Evolutionary conservation across 2,888 invertebrate species (phyloP).

Genomic region (Tigriopus californicus): DNA sequence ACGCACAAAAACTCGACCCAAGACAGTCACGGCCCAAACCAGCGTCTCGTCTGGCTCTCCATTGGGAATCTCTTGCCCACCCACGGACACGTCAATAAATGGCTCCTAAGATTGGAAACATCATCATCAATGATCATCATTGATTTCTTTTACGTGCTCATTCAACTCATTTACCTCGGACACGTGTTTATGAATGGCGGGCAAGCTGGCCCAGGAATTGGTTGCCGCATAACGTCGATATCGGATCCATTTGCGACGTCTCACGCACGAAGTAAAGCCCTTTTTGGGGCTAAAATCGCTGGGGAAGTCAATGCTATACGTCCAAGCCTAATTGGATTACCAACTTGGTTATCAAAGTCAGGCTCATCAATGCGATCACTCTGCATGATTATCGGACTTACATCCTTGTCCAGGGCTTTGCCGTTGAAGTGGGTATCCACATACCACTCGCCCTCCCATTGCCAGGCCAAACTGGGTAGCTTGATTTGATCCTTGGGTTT

Average conservation of each 20-base stretch:
- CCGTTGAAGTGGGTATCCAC: constrained; percentile 13
- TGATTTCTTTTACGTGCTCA: neutral
- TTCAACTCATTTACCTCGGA: constrained; percentile 1
- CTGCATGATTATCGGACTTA: neutral
- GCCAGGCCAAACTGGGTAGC: constrained; percentile 83
- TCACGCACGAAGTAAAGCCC: constrained; percentile 74
- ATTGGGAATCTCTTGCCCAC: constrained; percentile 61
- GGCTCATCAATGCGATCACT: too few relatives aligned
- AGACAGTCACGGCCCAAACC: constrained; percentile 84
- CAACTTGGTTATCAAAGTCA: too few relatives aligned
- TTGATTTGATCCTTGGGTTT: constrained; percentile 59
- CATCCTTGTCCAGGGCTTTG: neutral
- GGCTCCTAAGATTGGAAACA: constrained; percentile 43
- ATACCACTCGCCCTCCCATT: constrained; percentile 54
- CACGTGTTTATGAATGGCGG: constrained; percentile 43
- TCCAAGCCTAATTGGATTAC: constrained; percentile 51
- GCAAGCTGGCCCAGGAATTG: constrained; percentile 81
- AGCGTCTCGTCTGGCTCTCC: constrained; percentile 49
- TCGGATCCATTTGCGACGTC: constrained; percentile 72
- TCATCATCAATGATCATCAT: neutral
- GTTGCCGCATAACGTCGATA: constrained; percentile 69
- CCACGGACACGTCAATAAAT: constrained; percentile 73
- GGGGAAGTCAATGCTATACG: constrained; percentile 78
- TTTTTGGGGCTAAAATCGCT: constrained; percentile 57
- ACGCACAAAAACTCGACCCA: constrained; percentile 71